Evolutionary conservation across 2,113 vertebrate genomes (phyloP).

Genomic region (Bubalus kerabau): DNA sequence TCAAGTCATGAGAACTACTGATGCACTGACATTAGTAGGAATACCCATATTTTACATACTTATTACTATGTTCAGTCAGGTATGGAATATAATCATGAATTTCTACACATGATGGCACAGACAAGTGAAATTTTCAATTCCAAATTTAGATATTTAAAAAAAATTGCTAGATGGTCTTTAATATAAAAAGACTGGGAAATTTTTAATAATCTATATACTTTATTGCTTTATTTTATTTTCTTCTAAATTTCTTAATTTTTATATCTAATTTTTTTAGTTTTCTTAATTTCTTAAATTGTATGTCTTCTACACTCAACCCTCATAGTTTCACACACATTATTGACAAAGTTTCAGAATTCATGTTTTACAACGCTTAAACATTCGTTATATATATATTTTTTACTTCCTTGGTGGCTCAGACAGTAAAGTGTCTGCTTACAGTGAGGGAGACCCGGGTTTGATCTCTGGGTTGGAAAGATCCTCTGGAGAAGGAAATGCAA

Average conservation of each 20-base stretch:
- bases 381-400: neutral
- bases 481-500: neutral
- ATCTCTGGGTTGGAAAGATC: neutral
- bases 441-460: rapidly evolving
- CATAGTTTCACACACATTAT: neutral
- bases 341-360: neutral
- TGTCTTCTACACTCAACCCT: neutral
- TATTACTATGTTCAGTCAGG: neutral
- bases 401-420: neutral
- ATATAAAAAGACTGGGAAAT: neutral
- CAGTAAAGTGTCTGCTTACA: neutral
- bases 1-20: neutral
- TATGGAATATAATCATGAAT: neutral
- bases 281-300: neutral
- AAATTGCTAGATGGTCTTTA: neutral
- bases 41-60: neutral
- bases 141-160: neutral
- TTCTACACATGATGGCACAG: neutral
- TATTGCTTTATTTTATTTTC: neutral
- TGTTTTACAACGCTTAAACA: neutral
- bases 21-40: neutral
- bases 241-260: neutral
- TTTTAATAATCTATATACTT: neutral
- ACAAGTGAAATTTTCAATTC: neutral
- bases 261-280: neutral